Evolutionary conservation across 1,140 invertebrate genomes (phyloP).

Genomic region (Lasioglossum baleicum): DNA sequence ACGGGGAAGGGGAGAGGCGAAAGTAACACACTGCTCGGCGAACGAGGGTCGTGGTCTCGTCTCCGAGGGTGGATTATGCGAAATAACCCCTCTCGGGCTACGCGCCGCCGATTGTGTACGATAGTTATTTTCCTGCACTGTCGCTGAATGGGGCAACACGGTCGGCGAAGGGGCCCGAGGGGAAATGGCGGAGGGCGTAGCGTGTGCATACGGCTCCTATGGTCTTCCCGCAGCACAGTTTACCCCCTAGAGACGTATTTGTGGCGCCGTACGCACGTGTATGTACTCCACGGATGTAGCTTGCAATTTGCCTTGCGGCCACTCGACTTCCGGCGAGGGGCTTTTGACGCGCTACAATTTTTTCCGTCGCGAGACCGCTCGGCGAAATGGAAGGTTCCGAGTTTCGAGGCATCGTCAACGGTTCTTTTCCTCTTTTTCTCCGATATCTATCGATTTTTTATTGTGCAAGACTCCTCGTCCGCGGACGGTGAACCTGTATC

Average conservation of each 20-base stretch:
- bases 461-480: background rate
- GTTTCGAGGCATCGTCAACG: background rate
- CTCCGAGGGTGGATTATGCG: conserved; percentile 64
- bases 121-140: conserved; percentile 61
- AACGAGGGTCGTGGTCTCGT: conserved; percentile 46
- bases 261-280: conserved; percentile 41
- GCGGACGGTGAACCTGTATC: no score
- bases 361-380: conserved; percentile 11
- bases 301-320: conserved; percentile 53
- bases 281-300: conserved; percentile 46
- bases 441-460: background rate
- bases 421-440: background rate
- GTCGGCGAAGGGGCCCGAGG: no score
- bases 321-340: conserved; percentile 51
- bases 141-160: conserved; percentile 33
- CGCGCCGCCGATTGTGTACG: conserved; percentile 61
- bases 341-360: conserved; percentile 50
- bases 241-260: conserved; percentile 51
- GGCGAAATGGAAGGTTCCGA: background rate
- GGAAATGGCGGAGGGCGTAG: background rate
- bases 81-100: conserved; percentile 64
- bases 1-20: conserved; percentile 4
- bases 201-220: conserved; percentile 28
- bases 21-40: conserved; percentile 12
- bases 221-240: conserved; percentile 38